Conservation (phyloP, 2,888 invertebrate genomes). For the Hymenopus coronatus region DNA sequence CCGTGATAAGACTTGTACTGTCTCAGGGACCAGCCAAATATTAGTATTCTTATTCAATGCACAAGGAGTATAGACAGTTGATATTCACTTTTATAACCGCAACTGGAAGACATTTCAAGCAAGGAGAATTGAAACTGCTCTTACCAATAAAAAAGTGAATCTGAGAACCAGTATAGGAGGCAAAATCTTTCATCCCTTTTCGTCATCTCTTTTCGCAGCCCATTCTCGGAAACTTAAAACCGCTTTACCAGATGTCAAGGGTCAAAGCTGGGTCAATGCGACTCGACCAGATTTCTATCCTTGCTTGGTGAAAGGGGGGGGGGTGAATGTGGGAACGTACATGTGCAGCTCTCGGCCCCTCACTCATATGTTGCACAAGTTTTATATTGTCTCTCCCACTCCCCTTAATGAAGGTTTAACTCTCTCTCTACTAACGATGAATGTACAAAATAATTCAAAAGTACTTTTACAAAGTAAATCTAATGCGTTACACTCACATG, state of each 20-base stretch:
- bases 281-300: not conserved
- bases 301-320: not conserved
- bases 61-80: too few species aligned
- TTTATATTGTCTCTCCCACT: too few species aligned
- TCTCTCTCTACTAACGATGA: too few species aligned
- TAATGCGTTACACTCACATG: too few species aligned
- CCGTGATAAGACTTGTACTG: too few species aligned
- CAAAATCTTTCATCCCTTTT: not conserved
- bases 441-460: too few species aligned
- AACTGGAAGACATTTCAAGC: not conserved
- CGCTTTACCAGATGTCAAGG: conserved; percentile 18
- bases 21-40: too few species aligned
- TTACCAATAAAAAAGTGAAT: not conserved
- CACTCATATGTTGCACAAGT: too few species aligned
- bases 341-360: not conserved
- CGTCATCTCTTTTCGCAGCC: not conserved
- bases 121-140: not conserved
- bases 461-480: too few species aligned
- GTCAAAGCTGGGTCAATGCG: conserved; percentile 13
- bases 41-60: too few species aligned
- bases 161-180: not conserved
- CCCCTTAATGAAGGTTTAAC: too few species aligned
- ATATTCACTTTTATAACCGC: too few species aligned
- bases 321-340: not conserved
- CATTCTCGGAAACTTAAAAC: conserved; percentile 10